Evolutionary conservation across 2,113 vertebrate species (phyloP).

Genomic region (Nothoprocta pentlandii): DNA sequence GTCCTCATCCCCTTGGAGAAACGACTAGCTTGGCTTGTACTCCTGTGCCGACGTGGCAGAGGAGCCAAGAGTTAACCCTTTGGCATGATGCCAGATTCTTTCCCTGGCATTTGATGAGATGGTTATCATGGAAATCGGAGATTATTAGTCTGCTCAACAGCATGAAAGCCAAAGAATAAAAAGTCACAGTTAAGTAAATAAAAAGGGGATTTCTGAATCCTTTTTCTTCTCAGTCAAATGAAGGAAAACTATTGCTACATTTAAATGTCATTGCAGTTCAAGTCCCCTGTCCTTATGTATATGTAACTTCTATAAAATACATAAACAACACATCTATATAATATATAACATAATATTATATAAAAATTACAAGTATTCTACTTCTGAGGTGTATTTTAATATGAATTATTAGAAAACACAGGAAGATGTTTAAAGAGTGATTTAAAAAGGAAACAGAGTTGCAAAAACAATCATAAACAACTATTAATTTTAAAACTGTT

Average conservation of each 20-base stretch:
- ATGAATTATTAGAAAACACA: rapidly evolving
- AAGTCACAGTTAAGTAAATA: not conserved
- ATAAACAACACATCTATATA: too few species aligned
- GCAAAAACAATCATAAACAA: not conserved
- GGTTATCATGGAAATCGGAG: not conserved
- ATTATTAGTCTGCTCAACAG: constrained; percentile 1
- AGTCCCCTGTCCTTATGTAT: not conserved
- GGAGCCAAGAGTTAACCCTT: constrained; percentile 25
- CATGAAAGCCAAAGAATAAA: not conserved
- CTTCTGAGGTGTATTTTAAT: not conserved
- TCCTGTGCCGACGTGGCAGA: constrained; percentile 20
- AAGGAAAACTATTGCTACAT: not conserved
- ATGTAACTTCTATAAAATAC: too few species aligned
- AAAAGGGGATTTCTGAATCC: not conserved
- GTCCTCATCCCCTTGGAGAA: constrained; percentile 38
- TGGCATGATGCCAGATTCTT: not conserved
- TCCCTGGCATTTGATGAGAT: not conserved
- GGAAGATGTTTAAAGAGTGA: not conserved
- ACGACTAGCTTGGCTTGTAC: constrained; percentile 20
- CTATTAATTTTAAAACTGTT: not conserved
- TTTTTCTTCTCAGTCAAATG: too few species aligned
- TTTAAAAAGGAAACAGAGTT: not conserved
- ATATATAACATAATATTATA: not conserved
- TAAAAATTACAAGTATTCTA: not conserved
- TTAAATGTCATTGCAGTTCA: not conserved